Evolutionary conservation across 2,113 vertebrate genomes (phyloP), one percentile per base, ranked within the genome.

Genomic region (Zosterops japonicus): DNA sequence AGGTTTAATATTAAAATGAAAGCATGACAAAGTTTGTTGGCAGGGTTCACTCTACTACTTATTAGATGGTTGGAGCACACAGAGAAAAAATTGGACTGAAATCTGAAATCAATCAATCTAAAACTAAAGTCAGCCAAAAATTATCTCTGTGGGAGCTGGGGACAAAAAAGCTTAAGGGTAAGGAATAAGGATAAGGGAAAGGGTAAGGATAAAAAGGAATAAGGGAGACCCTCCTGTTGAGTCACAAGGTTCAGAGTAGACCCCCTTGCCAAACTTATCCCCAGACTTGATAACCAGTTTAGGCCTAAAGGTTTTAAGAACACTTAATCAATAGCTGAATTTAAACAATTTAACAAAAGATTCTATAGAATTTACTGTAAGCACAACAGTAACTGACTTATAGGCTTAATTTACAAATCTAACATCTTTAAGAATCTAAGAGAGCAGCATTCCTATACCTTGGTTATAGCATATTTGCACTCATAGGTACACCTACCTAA

Each of bases 381-480:
- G 41, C n/a, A 36, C 41, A 42, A 42, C 41, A 69, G 11, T 28
- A 36, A 20, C 18, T 61, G 31, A 35, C 21, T 88, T 72, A 11
- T 0, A 31, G 63, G 29, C 35, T 76, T 61, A 42, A 31, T 5
- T 47, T 89, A 36, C 0, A 0, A 42, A 55, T 76, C 14, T 55
- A 61, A 35, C 29, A 19, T 69, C 23, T 29, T 61, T 56, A 55
- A 33, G 41, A 23, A 49, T 69, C 41, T 36, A 42, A 23, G 49
- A 69, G 21, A 63, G 47, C 79, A 42, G 36, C 18, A 42, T 42
- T 63, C 12, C 15, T 42, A 42, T 16, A 49, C 41, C 18, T 83
- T 69, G 55, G 29, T 25, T 69, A 11, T 47, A 27, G 11, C 8
- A 42, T 69, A 28, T 76, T 69, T 20, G 31, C 18, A 27, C 5